phyloP scores from a whole-genome alignment of 2,797 vertebrate species.

The Tenualosa thibaudeaui region DNA sequence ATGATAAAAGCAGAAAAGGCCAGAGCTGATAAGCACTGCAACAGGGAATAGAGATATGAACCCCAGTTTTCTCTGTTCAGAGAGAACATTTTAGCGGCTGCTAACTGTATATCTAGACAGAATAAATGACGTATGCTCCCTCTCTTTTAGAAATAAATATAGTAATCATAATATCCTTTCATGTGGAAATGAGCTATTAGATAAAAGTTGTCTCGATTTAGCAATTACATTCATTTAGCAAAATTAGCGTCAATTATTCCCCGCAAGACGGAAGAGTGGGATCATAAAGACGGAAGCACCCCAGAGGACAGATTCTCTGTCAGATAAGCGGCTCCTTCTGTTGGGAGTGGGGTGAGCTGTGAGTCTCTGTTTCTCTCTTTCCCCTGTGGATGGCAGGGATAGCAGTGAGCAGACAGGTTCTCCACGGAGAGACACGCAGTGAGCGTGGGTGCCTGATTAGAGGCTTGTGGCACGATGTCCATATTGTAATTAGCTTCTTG shows the following conservation, averaged over 20 bases:
- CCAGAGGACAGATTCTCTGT: background rate
- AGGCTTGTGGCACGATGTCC: background rate
- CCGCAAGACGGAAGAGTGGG: background rate
- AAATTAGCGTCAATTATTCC: conserved; percentile 12
- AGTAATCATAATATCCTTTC: background rate
- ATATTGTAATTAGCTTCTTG: background rate
- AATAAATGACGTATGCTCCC: background rate
- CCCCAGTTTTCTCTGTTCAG: background rate
- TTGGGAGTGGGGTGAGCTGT: background rate
- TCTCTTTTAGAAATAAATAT: background rate
- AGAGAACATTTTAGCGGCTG: background rate
- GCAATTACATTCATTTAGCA: conserved; percentile 9
- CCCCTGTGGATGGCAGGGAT: background rate
- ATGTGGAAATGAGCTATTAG: background rate
- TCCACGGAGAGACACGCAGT: background rate
- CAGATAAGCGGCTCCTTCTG: background rate
- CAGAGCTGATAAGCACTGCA: background rate
- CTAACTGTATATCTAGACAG: background rate
- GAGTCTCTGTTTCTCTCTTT: background rate
- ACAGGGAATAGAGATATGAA: background rate
- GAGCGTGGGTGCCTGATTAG: conserved; percentile 4
- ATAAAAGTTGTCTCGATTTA: background rate
- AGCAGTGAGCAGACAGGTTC: background rate
- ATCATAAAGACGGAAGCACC: background rate
- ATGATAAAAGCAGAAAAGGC: no score